A percentile compares a stretch with the other conserved stretches of the same genome.
phyloP scores from a whole-genome alignment of 2,888 invertebrate genomes.

The Drosophila putrida region DNA sequence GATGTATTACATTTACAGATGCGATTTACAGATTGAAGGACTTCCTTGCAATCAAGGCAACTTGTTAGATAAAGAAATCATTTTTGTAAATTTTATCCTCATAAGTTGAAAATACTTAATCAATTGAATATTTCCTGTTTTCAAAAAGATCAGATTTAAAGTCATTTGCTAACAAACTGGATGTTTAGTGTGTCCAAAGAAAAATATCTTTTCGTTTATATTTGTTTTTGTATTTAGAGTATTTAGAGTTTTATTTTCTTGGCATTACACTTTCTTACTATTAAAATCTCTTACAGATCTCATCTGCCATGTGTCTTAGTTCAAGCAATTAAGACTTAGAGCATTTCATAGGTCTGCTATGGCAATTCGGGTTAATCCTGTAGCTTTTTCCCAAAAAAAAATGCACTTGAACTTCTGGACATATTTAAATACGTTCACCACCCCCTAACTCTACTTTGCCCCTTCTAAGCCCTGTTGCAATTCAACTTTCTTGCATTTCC shows the following conservation, averaged over 20 bases:
- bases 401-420: not conserved
- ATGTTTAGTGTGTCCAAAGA: too few species aligned
- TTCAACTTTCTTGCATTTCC: conserved; percentile 44
- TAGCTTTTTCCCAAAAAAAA: not conserved
- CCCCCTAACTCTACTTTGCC: not conserved
- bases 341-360: not conserved
- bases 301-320: not conserved
- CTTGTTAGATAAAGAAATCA: too few species aligned
- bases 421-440: conserved; percentile 42
- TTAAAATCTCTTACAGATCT: not conserved
- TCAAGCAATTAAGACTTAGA: not conserved
- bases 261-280: too few species aligned
- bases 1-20: too few species aligned
- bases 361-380: not conserved
- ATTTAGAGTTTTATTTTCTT: too few species aligned
- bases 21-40: not conserved
- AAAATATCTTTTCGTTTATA: not conserved
- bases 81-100: too few species aligned
- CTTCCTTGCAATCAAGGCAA: too few species aligned
- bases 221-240: not conserved
- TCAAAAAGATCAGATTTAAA: too few species aligned
- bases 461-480: not conserved
- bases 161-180: too few species aligned
- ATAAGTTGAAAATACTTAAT: too few species aligned
- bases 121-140: too few species aligned